Conservation (phyloP, 2,113 vertebrate species). For the Cebus imitator region DNA sequence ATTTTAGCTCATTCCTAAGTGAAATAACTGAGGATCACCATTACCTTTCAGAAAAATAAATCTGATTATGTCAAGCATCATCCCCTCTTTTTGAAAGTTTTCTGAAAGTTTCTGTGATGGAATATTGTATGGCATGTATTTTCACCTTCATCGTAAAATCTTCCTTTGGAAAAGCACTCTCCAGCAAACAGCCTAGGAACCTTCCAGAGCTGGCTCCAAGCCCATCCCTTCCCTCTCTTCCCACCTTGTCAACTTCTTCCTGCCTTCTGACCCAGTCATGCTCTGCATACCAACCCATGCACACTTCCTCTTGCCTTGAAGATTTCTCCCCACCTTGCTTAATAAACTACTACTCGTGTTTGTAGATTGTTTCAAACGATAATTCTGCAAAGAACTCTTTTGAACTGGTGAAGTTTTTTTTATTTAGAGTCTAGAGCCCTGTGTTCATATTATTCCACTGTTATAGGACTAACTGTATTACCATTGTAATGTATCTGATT, state of each 20-base stretch:
- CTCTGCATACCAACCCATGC: background rate
- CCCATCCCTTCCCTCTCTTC: background rate
- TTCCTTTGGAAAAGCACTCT: background rate
- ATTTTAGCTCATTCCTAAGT: background rate
- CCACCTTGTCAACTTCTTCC: background rate
- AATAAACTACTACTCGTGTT: background rate
- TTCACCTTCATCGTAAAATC: background rate
- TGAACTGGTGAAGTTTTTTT: background rate
- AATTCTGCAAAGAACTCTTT: background rate
- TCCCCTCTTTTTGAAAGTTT: background rate
- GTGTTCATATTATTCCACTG: background rate
- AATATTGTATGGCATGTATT: background rate
- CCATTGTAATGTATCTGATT: background rate
- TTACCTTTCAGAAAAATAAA: constrained; percentile 4
- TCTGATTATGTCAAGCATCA: background rate
- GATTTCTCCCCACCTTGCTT: background rate
- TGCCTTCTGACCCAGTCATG: background rate
- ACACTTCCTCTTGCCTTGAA: background rate
- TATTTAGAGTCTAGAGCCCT: background rate
- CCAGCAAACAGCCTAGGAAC: too few relatives aligned
- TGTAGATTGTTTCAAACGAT: background rate
- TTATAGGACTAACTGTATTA: background rate
- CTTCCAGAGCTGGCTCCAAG: background rate
- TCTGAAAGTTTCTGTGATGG: background rate
- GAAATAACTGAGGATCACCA: background rate